These are phyloP conservation scores for Coregonus sp. DNA, from an alignment of 2,797 vertebrate species.

Conservation along the genomic window DNA sequence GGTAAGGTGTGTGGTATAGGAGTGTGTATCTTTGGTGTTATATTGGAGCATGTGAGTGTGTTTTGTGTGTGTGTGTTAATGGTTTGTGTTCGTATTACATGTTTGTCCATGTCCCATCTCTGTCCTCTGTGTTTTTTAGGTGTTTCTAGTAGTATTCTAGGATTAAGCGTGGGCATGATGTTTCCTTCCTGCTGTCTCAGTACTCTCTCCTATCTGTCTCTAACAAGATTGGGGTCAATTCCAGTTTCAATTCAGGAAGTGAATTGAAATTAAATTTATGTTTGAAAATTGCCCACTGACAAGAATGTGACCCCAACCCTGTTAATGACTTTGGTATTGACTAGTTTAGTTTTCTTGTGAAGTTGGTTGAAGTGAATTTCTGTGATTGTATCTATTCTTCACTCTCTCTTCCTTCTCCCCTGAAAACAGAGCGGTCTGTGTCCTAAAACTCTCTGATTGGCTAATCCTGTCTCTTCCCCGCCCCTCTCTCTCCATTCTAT, in stretches of 20 bases:
- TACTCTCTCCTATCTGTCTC: too few species aligned
- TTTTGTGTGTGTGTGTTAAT: not conserved
- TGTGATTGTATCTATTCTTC: conserved; percentile 1
- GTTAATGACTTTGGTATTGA: too few species aligned
- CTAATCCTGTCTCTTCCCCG: conserved; percentile 8
- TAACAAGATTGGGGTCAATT: too few species aligned
- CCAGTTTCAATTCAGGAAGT: too few species aligned
- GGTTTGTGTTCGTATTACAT: not conserved
- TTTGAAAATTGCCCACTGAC: too few species aligned
- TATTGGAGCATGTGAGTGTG: not conserved
- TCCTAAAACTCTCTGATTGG: not conserved
- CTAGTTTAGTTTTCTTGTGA: too few species aligned
- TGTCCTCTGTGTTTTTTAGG: not conserved
- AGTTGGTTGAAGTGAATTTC: too few species aligned
- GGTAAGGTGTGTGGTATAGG: not conserved
- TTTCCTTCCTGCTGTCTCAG: too few species aligned
- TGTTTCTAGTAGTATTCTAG: too few species aligned
- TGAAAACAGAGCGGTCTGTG: not conserved
- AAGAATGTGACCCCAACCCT: too few species aligned
- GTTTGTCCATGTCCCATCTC: not conserved
- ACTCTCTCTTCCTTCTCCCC: not conserved
- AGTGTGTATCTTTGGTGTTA: conserved; percentile 7
- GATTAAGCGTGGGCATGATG: too few species aligned
- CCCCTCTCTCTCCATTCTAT: conserved; percentile 18
- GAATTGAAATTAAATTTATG: too few species aligned